Percentiles rank a stretch among this genome's conserved stretches.
phyloP scores from a whole-genome alignment of 64 coral and sea anemone genomes.

The Astreopora myriophthalma region DNA sequence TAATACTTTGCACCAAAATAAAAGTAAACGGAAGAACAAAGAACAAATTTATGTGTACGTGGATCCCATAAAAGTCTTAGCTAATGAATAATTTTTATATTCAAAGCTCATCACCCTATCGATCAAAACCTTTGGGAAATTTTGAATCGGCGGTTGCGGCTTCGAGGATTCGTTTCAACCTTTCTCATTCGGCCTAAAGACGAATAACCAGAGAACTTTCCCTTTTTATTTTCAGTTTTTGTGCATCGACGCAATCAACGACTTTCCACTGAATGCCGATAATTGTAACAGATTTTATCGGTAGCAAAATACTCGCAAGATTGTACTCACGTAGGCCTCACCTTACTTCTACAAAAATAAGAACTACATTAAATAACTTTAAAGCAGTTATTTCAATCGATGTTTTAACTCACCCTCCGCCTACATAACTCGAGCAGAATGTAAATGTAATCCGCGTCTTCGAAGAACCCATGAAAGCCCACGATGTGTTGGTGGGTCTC shows the following conservation, averaged over 20 bases:
- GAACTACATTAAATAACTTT: too few species aligned
- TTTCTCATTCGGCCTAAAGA: not conserved
- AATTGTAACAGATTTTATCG: too few species aligned
- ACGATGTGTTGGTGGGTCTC: slow-evolving; percentile 82
- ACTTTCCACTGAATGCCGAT: too few species aligned
- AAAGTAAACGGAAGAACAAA: not conserved
- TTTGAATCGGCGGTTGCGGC: not conserved
- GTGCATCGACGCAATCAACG: too few species aligned
- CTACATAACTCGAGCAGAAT: slow-evolving; percentile 94
- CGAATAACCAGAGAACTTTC: too few species aligned
- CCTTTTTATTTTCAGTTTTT: too few species aligned
- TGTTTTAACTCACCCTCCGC: slow-evolving; percentile 68
- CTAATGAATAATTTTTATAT: not conserved
- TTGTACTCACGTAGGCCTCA: not conserved
- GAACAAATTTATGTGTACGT: not conserved
- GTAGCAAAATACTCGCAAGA: too few species aligned
- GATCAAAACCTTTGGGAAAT: not conserved
- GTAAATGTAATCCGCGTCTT: slow-evolving; percentile 90
- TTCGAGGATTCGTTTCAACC: not conserved
- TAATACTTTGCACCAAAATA: not conserved
- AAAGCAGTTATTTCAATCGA: too few species aligned
- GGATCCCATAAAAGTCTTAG: too few species aligned
- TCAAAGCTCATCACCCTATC: not conserved
- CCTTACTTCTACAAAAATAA: not conserved
- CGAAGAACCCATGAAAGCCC: slow-evolving; percentile 91